Evolutionary conservation across 2,888 invertebrate species (phyloP).

Genomic region (Nysson spinosus): DNA sequence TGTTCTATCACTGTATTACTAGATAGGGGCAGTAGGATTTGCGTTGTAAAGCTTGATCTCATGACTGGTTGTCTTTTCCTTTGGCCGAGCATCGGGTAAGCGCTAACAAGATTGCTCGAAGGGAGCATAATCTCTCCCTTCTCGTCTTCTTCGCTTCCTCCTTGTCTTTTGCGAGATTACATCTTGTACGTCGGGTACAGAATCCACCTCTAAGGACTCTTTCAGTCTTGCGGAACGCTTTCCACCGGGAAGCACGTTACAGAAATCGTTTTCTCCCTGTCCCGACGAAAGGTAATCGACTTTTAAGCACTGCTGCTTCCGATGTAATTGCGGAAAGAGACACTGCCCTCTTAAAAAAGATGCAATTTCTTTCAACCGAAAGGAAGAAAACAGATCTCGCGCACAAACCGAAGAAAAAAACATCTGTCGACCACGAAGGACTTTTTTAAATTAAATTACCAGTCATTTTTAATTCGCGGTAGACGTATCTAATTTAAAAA

Average conservation of each 20-base stretch:
- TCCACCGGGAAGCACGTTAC: slow-evolving; percentile 28
- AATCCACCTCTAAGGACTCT: slow-evolving; percentile 37
- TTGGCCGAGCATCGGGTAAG: slow-evolving; percentile 56
- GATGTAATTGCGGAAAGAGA: slow-evolving; percentile 45
- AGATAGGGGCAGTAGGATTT: slow-evolving; percentile 8
- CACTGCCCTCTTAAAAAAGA: slow-evolving; percentile 12
- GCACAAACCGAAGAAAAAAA: too few relatives aligned
- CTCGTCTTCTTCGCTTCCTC: slow-evolving; percentile 44
- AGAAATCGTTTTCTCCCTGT: slow-evolving; percentile 43
- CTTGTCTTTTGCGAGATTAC: slow-evolving; percentile 54
- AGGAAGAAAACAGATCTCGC: background rate
- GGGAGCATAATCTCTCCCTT: slow-evolving; percentile 62
- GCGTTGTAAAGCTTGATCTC: slow-evolving; percentile 42
- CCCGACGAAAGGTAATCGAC: slow-evolving; percentile 50
- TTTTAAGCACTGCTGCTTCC: slow-evolving; percentile 49
- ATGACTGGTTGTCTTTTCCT: slow-evolving; percentile 57
- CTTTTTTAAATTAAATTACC: too few relatives aligned
- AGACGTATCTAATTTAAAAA: too few relatives aligned
- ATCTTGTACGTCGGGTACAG: slow-evolving; percentile 51
- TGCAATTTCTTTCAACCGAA: slow-evolving; percentile 6
- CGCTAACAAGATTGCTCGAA: slow-evolving; percentile 70
- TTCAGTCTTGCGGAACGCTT: slow-evolving; percentile 24
- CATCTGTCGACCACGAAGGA: too few relatives aligned
- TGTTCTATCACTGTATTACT: slow-evolving; percentile 24
- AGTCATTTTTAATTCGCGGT: too few relatives aligned